Base-by-base conservation (phyloP, 2,888 invertebrate genomes). In the Mechanitis mazaeus region DNA sequence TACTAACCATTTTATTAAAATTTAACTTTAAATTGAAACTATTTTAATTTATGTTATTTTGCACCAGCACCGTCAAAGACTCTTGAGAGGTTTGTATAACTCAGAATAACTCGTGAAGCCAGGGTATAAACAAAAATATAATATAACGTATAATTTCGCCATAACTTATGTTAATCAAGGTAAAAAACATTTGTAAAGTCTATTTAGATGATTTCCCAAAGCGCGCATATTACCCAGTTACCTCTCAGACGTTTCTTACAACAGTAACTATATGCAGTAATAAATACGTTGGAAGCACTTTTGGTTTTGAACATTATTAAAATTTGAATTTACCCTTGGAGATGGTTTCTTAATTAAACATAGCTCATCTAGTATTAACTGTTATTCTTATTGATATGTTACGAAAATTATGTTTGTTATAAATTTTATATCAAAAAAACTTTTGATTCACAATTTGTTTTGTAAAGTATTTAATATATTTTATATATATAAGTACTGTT, bases 191-290 rank as follows among this genome's bases (percentile, higher is more conserved):
- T 63, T 63, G 42, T 56, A 50, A 58, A 60, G 63, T 65, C 60
- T 64, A 62, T 67, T 59, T 60, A 60, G 47, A 53, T 65, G 64
- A 67, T 67, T 67, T 67, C 67, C 67, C 67, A 57, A 47, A 58
- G 65, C 65, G 67, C 64, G 42, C 58, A 63, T 66, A 60, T 59
- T 53, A 50, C 59, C 59, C 57, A 55, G 63, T 55, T 59, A 62
- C 61, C 64, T 64, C 28, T 59, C 57, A 62, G 59, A 60, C 59
- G 59, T 61, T 59, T 61, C 58, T 59, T 59, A 59, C 53, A 59
- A 59, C 59, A 62, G 59, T 59, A 62, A 31, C 42, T 46, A 45
- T 64, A 59, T 57, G 33, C 45, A 57, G 53, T 62, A 58, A 60
- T 50, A 59, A 59, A 62, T 61, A 62, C 53, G 45, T 58, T n/a